These are phyloP conservation scores for Euphydryas editha DNA, from an alignment of 2,888 invertebrate genomes.

Conservation along the genomic window DNA sequence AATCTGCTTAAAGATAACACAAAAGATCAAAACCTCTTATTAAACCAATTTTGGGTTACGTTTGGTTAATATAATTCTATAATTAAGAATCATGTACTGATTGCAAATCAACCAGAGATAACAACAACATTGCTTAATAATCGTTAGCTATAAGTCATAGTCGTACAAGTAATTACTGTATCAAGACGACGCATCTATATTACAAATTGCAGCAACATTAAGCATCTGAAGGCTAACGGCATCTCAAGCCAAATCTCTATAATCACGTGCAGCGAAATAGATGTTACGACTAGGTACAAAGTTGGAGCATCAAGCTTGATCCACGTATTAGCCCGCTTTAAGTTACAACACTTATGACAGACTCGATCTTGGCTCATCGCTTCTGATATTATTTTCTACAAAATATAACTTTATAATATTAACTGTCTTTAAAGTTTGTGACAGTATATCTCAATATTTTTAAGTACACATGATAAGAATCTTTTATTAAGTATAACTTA, in stretches of 20 bases:
- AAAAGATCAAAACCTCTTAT: no score
- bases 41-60: no score
- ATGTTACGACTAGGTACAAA: slow-evolving; percentile 13
- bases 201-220: slow-evolving; percentile 7
- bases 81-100: neutral
- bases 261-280: slow-evolving; percentile 12
- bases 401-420: neutral
- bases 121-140: neutral
- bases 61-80: no score
- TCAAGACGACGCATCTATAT: slow-evolving; percentile 8
- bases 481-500: no score
- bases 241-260: slow-evolving; percentile 15
- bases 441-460: no score
- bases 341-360: neutral
- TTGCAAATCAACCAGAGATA: neutral
- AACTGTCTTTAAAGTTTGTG: no score
- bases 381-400: neutral
- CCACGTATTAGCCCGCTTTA: slow-evolving; percentile 8
- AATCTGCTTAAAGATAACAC: no score
- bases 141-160: neutral
- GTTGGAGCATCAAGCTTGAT: slow-evolving; percentile 17
- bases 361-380: neutral
- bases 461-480: no score
- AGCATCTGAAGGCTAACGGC: slow-evolving; percentile 10
- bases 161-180: neutral